Conservation (phyloP, 2,113 vertebrate genomes). For the Calyptomena viridis region DNA sequence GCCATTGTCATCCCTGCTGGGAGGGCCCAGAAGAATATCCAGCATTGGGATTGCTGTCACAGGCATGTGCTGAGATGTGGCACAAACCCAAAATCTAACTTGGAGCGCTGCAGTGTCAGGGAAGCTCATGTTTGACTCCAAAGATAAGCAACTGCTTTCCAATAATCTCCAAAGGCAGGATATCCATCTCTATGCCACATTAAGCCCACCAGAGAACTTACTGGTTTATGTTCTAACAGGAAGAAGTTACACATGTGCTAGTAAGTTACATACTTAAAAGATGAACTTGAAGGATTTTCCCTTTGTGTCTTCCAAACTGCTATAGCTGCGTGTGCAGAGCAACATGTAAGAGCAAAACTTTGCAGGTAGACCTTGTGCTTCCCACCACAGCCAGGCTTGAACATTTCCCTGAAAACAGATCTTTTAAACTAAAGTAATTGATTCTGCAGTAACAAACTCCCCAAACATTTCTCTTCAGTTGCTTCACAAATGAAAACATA, state of each 20-base stretch:
- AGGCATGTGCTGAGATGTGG: neutral
- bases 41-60: neutral
- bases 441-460: neutral
- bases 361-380: neutral
- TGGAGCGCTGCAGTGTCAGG: neutral
- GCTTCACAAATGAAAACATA: neutral
- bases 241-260: neutral
- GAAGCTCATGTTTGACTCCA: neutral
- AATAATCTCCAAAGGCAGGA: neutral
- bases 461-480: neutral
- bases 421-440: neutral
- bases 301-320: fast-evolving
- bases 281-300: neutral
- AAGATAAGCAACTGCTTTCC: neutral
- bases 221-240: neutral
- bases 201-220: neutral
- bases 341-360: neutral
- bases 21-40: fast-evolving
- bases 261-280: neutral
- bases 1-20: neutral
- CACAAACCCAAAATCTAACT: neutral
- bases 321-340: neutral
- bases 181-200: neutral
- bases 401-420: neutral
- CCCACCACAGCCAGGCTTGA: neutral